Evolutionary conservation across 2,888 invertebrate genomes (phyloP).

Genomic region (Agrochola lota): DNA sequence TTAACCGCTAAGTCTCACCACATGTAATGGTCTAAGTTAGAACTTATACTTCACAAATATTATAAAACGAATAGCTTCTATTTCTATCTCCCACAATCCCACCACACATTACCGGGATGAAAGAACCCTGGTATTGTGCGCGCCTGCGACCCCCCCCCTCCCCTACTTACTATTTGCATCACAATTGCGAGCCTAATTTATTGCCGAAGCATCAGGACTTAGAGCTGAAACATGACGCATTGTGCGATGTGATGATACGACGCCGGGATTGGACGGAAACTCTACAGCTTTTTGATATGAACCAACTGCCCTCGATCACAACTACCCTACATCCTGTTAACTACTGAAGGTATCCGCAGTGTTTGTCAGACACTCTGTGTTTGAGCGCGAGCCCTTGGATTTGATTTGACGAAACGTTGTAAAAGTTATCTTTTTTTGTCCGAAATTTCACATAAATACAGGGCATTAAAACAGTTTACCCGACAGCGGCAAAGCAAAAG

Average conservation of each 20-base stretch:
- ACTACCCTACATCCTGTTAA: neutral
- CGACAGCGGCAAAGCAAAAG: too few species aligned
- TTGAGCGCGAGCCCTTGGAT: too few species aligned
- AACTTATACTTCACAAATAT: neutral
- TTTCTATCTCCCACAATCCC: neutral
- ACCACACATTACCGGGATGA: conserved; percentile 3
- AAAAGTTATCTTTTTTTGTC: neutral
- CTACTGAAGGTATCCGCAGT: neutral
- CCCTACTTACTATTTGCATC: conserved; percentile 54
- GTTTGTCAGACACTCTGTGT: neutral
- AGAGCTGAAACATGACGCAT: conserved; percentile 9
- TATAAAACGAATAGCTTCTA: neutral
- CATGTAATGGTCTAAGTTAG: too few species aligned
- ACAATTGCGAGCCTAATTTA: conserved; percentile 59
- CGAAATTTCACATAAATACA: neutral
- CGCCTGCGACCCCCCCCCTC: neutral
- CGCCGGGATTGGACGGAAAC: neutral
- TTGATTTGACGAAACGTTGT: neutral
- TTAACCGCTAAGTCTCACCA: too few species aligned
- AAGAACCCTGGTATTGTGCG: neutral
- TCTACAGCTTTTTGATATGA: neutral
- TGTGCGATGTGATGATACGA: conserved; percentile 16
- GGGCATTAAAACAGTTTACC: neutral
- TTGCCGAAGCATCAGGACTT: conserved; percentile 41
- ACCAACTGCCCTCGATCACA: neutral